Evolutionary conservation across 2,888 invertebrate species (phyloP), one percentile per base, ranked within the genome.

Genomic region (Sepioteuthis lessoniana): DNA sequence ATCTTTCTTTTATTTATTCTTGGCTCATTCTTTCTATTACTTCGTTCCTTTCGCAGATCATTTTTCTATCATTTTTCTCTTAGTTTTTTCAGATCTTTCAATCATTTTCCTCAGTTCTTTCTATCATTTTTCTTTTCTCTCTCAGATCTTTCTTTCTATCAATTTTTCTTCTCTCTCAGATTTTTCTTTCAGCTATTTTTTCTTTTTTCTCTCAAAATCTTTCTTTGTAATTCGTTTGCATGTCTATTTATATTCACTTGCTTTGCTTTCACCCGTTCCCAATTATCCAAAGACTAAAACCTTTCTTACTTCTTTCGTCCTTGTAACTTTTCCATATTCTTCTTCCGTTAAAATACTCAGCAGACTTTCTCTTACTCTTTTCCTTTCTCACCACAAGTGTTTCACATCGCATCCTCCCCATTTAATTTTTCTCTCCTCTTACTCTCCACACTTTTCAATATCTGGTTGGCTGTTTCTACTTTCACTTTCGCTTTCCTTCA

Each of bases 391-490:
- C 76, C n/a, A n/a, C n/a, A n/a, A 76, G 76, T 76, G 76, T 19
- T 76, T 76, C 76, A n/a, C n/a, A 76, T 76, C n/a, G 25, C 76
- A 76, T 76, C 19, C 76, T 76, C n/a, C 19, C 13, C 76, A n/a
- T 13, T n/a, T 76, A 76, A 76, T 76, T n/a, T n/a, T 35, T 35
- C 19, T n/a, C 76, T 10, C n/a, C 16, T 76, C n/a, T 76, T 35
- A n/a, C 76, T 35, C 76, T 76, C 76, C 19, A n/a, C 76, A 76
- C 76, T 76, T 76, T 76, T 35, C 76, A 76, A 8, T 76, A 16
- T 76, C 25, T 76, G 76, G 76, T 76, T 76, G 76, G 76, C 76
- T 76, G 76, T 76, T n/a, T 76, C 76, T 76, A 76, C 76, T 76
- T 76, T 76, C 76, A 76, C n/a, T 76, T 76, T 76, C 76, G 16